phyloP scores from a whole-genome alignment of 1,140 invertebrate genomes.

The Zaprionus taronus region DNA sequence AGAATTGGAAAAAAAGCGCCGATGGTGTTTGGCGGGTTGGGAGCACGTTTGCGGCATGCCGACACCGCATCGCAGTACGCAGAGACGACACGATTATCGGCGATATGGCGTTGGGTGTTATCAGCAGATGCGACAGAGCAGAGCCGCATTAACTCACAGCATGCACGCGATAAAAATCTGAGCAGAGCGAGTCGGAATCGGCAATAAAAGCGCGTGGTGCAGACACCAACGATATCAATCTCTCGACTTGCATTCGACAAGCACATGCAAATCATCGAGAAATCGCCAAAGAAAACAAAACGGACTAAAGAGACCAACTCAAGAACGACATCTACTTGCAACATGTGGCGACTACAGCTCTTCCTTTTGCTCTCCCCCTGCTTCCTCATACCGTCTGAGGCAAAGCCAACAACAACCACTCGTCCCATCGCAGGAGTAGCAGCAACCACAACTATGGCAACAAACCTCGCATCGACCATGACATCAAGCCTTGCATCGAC shows the following conservation, averaged over 20 bases:
- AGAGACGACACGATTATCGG: constrained; percentile 26
- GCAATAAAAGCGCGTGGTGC: constrained; percentile 39
- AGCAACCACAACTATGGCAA: neutral
- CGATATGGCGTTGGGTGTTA: constrained; percentile 21
- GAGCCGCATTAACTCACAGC: constrained; percentile 36
- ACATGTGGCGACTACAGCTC: constrained; percentile 71
- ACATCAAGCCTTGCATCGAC: constrained; percentile 6
- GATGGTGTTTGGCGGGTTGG: constrained; percentile 35
- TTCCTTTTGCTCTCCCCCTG: constrained; percentile 68
- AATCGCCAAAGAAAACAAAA: neutral
- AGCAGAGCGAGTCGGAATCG: neutral
- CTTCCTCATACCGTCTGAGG: constrained; percentile 66
- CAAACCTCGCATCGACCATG: neutral
- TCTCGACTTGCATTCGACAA: constrained; percentile 22
- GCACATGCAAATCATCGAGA: neutral
- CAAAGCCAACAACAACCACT: constrained; percentile 53
- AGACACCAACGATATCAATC: constrained; percentile 30
- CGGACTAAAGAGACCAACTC: constrained; percentile 1
- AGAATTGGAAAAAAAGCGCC: neutral
- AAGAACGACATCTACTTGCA: neutral
- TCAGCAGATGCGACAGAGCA: constrained; percentile 30
- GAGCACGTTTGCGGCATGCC: constrained; percentile 50
- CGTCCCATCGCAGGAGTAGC: neutral
- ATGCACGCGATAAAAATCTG: constrained; percentile 30
- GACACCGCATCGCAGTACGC: neutral